These are phyloP conservation scores for Drosophila asahinai DNA, from an alignment of 1,140 invertebrate genomes.

Conservation along the genomic window DNA sequence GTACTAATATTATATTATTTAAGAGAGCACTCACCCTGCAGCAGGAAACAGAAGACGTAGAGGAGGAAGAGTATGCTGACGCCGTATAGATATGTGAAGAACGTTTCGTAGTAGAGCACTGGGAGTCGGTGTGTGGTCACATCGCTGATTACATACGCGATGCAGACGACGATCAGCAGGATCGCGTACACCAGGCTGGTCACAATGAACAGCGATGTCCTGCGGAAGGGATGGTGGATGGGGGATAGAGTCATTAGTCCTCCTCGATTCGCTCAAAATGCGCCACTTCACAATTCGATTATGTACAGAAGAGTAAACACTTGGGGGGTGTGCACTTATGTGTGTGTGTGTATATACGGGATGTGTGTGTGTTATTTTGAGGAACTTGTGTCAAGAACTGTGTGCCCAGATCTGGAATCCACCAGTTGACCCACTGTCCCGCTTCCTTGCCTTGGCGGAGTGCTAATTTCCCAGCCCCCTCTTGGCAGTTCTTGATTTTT, in stretches of 20 bases:
- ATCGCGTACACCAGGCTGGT: constrained; percentile 97
- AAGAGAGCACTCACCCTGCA: constrained; percentile 89
- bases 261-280: background rate
- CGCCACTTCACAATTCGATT: constrained; percentile 3
- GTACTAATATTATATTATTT: background rate
- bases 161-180: constrained; percentile 95
- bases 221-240: constrained; percentile 82
- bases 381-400: constrained; percentile 42
- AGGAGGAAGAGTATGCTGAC: constrained; percentile 97
- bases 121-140: constrained; percentile 96
- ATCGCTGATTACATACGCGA: constrained; percentile 96
- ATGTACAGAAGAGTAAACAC: constrained; percentile 29
- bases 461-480: constrained; percentile 12
- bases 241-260: constrained; percentile 3
- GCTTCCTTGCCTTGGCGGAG: constrained; percentile 12
- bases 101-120: constrained; percentile 96
- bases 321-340: constrained; percentile 29
- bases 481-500: background rate
- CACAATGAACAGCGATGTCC: constrained; percentile 97
- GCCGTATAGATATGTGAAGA: constrained; percentile 98
- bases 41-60: constrained; percentile 98
- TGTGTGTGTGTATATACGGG: constrained; percentile 11
- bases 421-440: constrained; percentile 46
- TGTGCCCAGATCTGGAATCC: constrained; percentile 13
- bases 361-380: constrained; percentile 6